A percentile compares a stretch with the other conserved stretches of the same genome.
Conservation (phyloP, 2,888 invertebrate species). For the Agrilus mali region DNA sequence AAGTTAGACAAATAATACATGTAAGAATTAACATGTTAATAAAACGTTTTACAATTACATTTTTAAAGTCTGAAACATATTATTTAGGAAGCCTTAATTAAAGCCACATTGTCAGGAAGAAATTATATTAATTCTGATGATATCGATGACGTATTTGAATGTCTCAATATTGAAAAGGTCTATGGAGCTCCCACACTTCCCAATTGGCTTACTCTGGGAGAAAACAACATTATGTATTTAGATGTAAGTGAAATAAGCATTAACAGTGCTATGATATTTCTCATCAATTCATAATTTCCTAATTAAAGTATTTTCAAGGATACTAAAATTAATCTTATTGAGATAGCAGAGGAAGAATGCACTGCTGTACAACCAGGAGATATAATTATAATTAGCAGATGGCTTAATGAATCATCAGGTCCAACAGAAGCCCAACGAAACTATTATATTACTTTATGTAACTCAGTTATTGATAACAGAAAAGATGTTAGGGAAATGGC, state of each 20-base stretch:
- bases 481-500: constrained; percentile 40
- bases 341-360: constrained; percentile 23
- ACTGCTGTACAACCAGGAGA: constrained; percentile 23
- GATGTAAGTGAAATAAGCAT: constrained; percentile 22
- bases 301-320: constrained; percentile 11
- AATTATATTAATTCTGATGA: constrained; percentile 25
- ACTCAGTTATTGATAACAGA: constrained; percentile 41
- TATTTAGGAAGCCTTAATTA: constrained; percentile 27
- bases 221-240: constrained; percentile 24
- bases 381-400: constrained; percentile 21
- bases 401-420: constrained; percentile 24
- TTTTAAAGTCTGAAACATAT: neutral
- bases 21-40: constrained; percentile 18
- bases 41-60: neutral
- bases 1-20: constrained; percentile 29
- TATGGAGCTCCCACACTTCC: constrained; percentile 27
- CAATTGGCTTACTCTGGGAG: constrained; percentile 26
- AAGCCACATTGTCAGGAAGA: constrained; percentile 26
- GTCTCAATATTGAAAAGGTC: constrained; percentile 25
- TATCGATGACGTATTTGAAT: constrained; percentile 27
- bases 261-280: neutral
- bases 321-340: constrained; percentile 17
- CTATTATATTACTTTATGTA: constrained; percentile 27
- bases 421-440: constrained; percentile 19
- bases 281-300: neutral